These are phyloP conservation scores for Cecropterus lyciades DNA, from an alignment of 1,140 invertebrate genomes.

Conservation along the genomic window DNA sequence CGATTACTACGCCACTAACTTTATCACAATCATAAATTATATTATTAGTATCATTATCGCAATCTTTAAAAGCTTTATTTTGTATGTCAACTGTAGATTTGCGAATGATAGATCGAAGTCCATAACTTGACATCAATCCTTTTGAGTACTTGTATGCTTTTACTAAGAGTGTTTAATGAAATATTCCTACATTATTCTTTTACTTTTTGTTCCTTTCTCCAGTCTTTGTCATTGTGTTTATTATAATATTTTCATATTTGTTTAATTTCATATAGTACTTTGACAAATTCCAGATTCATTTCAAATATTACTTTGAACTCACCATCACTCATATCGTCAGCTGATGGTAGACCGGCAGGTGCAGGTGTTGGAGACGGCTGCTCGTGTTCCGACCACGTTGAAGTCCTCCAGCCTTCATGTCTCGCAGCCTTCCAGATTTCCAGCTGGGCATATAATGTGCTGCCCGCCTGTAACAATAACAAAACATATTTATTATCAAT, in stretches of 20 bases:
- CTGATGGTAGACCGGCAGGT: conserved; percentile 61
- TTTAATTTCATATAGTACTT: no score
- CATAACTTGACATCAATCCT: no score
- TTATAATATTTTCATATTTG: no score
- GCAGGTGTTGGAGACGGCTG: conserved; percentile 69
- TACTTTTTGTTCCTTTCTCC: no score
- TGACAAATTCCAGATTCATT: no score
- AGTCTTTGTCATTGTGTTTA: no score
- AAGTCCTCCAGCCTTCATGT: conserved; percentile 71
- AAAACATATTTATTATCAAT: neutral
- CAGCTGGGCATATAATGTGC: conserved; percentile 93
- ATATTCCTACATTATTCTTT: no score
- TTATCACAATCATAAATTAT: neutral
- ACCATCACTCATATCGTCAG: conserved; percentile 81
- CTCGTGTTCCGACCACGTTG: conserved; percentile 63
- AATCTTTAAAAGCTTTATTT: neutral
- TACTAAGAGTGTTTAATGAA: no score
- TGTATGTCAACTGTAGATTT: no score
- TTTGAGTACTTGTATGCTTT: no score
- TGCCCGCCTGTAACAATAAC: conserved; percentile 88
- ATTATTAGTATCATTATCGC: neutral
- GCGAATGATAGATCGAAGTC: no score
- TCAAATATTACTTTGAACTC: no score
- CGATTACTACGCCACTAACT: neutral
- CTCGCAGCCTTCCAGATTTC: conserved; percentile 96